phyloP scores from a whole-genome alignment of 2,113 vertebrate genomes.

The Antigone vipio region DNA sequence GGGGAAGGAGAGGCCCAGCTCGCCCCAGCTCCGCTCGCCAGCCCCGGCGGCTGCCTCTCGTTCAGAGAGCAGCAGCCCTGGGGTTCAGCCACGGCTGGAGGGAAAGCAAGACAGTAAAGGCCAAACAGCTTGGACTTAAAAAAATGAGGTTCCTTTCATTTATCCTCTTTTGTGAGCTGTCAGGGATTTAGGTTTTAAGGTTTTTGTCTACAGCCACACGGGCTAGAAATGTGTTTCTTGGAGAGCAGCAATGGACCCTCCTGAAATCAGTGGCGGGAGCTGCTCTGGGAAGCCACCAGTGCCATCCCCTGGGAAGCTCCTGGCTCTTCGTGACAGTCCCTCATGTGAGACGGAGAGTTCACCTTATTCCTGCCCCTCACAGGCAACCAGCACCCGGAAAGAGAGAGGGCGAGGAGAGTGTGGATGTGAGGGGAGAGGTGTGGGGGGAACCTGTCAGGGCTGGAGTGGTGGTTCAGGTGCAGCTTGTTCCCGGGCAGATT shows the following conservation, averaged over 20 bases:
- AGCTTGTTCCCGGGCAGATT: neutral
- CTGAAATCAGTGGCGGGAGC: neutral
- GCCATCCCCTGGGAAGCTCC: neutral
- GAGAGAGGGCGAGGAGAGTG: neutral
- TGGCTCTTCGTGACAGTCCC: rapidly evolving
- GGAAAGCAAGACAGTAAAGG: neutral
- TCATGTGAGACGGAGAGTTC: neutral
- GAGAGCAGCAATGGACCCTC: neutral
- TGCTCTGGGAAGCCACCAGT: neutral
- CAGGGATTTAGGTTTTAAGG: neutral
- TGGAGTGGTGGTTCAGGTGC: neutral
- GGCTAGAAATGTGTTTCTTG: neutral
- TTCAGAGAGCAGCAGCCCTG: neutral
- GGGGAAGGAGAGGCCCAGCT: neutral
- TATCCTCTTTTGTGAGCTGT: neutral
- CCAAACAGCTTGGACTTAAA: neutral
- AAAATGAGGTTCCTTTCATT: neutral
- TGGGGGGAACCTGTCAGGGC: neutral
- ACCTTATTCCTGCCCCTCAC: neutral
- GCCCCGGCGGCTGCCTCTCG: neutral
- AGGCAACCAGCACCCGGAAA: neutral
- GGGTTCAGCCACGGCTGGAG: neutral
- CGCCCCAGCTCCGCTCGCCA: rapidly evolving
- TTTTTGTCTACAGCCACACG: neutral
- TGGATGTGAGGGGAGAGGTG: neutral